Evolutionary conservation across 2,888 invertebrate species (phyloP).

Genomic region (Pyrocoelia pectoralis): DNA sequence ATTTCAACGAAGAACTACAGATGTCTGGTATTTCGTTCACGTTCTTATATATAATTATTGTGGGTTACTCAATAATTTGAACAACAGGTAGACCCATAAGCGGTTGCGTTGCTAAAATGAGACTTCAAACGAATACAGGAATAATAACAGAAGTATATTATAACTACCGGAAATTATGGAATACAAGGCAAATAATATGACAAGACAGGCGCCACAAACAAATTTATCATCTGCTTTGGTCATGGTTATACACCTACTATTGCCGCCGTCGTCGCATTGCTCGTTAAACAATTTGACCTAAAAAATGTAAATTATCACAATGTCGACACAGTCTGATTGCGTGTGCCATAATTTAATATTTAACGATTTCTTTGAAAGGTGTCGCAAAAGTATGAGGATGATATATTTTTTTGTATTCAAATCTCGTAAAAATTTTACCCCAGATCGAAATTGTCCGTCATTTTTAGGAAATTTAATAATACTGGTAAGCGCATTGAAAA

Average conservation of each 20-base stretch:
- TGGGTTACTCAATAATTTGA: conserved; percentile 8
- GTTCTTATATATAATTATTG: conserved; percentile 6
- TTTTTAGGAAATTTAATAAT: no score
- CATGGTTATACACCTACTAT: conserved; percentile 13
- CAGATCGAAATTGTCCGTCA: no score
- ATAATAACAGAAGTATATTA: conserved; percentile 10
- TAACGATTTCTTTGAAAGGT: no score
- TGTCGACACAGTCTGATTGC: neutral
- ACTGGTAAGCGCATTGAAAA: no score
- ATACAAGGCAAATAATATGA: conserved; percentile 26
- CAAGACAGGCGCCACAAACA: conserved; percentile 29
- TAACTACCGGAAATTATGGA: conserved; percentile 27
- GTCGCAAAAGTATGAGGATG: no score
- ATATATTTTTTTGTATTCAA: no score
- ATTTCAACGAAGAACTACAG: neutral
- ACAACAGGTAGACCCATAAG: conserved; percentile 2
- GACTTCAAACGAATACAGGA: conserved; percentile 2
- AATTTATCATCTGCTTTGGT: conserved; percentile 24
- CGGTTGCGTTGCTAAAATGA: conserved; percentile 3
- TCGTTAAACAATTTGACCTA: conserved; percentile 10
- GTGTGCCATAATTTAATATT: neutral
- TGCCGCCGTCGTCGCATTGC: neutral
- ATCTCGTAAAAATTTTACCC: no score
- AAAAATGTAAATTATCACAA: conserved; percentile 7
- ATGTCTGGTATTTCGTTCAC: neutral